Evolutionary conservation across 2,888 invertebrate species (phyloP), one percentile per base, ranked within the genome.

Genomic region (Vanessa cardui): DNA sequence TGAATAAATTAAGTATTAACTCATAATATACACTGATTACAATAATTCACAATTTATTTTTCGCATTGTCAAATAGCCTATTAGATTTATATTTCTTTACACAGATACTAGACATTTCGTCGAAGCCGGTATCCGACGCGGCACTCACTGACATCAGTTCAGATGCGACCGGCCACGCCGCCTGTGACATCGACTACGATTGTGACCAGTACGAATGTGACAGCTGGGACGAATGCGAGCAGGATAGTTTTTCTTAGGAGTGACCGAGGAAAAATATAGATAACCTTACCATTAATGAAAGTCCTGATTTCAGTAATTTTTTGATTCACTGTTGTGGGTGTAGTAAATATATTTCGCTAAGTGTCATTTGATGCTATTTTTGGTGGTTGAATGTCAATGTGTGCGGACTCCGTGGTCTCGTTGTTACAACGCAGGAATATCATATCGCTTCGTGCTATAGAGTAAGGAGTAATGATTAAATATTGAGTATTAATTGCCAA

Each of bases 171-270:
- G 93, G 93, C 0, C 92, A 93, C 82, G 93, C 93, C 18, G 93
- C 93, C 3, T 92, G 92, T 78, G 93, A 93, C 79, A 93, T 93
- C 77, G 93, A 93, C 82, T 91, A 89, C 79, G 93, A 93, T 74
- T 87, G 86, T 77, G 93, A 93, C 68, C 92, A 89, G 66, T 91
- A 91, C 81, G 92, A 91, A 67, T 91, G 90, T 78, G 93, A 93
- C 80, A 91, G 91, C 83, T 93, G 93, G 93, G 93, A 93, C 80
- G 93, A 93, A 83, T 93, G 93, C 79, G 93, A 93, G 79, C 93
- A 93, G 81, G 93, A 93, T 77, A 92, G 93, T 86, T 92, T 93
- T 83, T 93, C 93, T 0, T 93, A 90, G 75, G 68, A 33, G 5
- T 46, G 20, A 5, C 26, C 33, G 39, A 39, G 39, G 39, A 9